Conservation (phyloP, 2,888 invertebrate genomes). For the Euplexia lucipara region DNA sequence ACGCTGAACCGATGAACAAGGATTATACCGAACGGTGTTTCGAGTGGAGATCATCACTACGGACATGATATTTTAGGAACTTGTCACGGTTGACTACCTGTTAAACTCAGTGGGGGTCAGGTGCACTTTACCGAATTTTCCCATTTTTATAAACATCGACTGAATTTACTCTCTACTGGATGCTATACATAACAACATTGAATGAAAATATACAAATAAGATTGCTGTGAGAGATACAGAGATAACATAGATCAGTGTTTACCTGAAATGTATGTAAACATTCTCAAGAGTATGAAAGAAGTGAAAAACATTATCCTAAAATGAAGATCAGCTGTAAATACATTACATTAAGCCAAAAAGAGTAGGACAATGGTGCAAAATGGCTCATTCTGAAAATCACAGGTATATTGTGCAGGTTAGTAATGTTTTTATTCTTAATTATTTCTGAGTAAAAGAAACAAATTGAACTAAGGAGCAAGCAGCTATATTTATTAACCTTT, state of each 20-base stretch:
- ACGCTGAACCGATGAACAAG: conserved; percentile 51
- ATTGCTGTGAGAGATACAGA: conserved; percentile 40
- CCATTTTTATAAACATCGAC: conserved; percentile 55
- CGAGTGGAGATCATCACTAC: conserved; percentile 58
- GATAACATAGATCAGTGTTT: conserved; percentile 52
- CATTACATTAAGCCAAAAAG: conserved; percentile 72
- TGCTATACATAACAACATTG: conserved; percentile 26
- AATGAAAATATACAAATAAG: conserved; percentile 43
- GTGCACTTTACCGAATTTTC: conserved; percentile 69
- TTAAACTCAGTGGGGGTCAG: conserved; percentile 82
- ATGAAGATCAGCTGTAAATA: conserved; percentile 74
- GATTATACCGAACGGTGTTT: conserved; percentile 41
- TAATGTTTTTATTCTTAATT: conserved; percentile 52
- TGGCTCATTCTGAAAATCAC: conserved; percentile 92
- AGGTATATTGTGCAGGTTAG: conserved; percentile 95
- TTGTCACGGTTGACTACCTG: conserved; percentile 87
- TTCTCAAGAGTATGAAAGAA: conserved; percentile 68
- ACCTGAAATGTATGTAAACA: conserved; percentile 67
- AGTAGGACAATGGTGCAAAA: conserved; percentile 87
- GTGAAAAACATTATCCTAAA: conserved; percentile 69
- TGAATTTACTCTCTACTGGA: conserved; percentile 36
- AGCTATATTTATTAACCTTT: not conserved
- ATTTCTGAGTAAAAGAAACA: not conserved
- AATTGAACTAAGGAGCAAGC: not conserved
- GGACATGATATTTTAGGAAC: conserved; percentile 76